Percentiles rank a stretch among this genome's conserved stretches.
phyloP scores from a whole-genome alignment of 1,140 invertebrate genomes.

The Drosophila erecta region DNA sequence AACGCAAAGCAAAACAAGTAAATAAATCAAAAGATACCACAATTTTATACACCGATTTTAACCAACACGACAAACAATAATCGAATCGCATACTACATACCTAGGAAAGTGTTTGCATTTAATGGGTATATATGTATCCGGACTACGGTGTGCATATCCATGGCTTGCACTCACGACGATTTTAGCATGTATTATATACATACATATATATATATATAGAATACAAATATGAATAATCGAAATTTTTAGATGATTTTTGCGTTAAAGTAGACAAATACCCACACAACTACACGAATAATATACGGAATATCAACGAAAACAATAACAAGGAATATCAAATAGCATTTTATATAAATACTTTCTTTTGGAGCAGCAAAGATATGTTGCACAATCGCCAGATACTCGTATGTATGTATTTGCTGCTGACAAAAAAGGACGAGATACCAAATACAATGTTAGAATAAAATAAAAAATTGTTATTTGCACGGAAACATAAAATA shows the following conservation, averaged over 20 bases:
- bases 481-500: conserved; percentile 52
- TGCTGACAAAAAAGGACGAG: conserved; percentile 8
- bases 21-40: conserved; percentile 51
- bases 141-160: conserved; percentile 7
- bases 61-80: conserved; percentile 52
- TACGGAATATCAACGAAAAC: conserved; percentile 51
- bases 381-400: conserved; percentile 1
- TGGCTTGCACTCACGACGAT: conserved; percentile 23
- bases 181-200: conserved; percentile 28
- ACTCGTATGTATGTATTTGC: conserved; percentile 1
- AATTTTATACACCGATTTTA: conserved; percentile 84
- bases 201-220: conserved; percentile 27
- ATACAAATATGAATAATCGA: conserved; percentile 51
- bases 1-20: conserved; percentile 27
- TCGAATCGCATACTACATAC: conserved; percentile 55
- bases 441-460: conserved; percentile 46
- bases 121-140: conserved; percentile 9
- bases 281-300: conserved; percentile 38
- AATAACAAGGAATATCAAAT: conserved; percentile 44
- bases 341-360: conserved; percentile 35
- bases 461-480: conserved; percentile 63
- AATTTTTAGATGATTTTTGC: conserved; percentile 62
- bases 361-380: neutral
- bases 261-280: conserved; percentile 41
- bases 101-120: conserved; percentile 26